A percentile compares a stretch with the other conserved stretches of the same genome.
Conservation (phyloP, 2,797 vertebrate genomes). For the Tapera naevia region DNA sequence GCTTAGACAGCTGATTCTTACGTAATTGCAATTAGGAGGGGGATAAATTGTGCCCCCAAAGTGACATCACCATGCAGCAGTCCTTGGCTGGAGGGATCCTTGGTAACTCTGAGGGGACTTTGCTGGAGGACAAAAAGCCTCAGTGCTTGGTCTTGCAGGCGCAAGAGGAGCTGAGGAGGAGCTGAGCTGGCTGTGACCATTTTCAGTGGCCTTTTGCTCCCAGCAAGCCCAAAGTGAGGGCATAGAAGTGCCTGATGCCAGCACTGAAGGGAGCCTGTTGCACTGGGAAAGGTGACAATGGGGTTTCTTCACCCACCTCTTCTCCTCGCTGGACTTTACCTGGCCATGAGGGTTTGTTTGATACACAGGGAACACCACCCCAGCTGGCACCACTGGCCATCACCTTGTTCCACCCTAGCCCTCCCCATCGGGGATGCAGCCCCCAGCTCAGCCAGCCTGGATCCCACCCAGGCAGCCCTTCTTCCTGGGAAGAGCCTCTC, state of each 20-base stretch:
- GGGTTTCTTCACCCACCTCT: background rate
- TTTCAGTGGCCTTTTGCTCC: background rate
- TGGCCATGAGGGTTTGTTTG: background rate
- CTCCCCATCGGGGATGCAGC: background rate
- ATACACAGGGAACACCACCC: background rate
- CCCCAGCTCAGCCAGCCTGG: background rate
- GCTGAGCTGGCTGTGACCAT: background rate
- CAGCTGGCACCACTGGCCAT: background rate
- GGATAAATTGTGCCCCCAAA: background rate
- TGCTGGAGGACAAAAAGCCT: background rate
- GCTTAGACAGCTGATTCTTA: background rate
- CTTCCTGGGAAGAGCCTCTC: background rate
- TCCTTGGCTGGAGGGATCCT: background rate
- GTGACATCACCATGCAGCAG: background rate
- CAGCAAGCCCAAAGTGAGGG: background rate
- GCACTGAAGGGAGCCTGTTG: background rate
- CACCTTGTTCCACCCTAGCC: background rate
- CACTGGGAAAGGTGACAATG: accelerated
- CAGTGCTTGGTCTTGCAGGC: background rate
- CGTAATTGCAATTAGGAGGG: background rate
- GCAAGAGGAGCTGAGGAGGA: background rate
- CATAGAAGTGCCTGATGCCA: background rate
- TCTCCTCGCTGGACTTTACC: background rate
- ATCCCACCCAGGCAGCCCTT: background rate
- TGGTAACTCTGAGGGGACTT: background rate